Conservation (phyloP, 1,140 invertebrate species). For the Temnothorax curvispinosus region DNA sequence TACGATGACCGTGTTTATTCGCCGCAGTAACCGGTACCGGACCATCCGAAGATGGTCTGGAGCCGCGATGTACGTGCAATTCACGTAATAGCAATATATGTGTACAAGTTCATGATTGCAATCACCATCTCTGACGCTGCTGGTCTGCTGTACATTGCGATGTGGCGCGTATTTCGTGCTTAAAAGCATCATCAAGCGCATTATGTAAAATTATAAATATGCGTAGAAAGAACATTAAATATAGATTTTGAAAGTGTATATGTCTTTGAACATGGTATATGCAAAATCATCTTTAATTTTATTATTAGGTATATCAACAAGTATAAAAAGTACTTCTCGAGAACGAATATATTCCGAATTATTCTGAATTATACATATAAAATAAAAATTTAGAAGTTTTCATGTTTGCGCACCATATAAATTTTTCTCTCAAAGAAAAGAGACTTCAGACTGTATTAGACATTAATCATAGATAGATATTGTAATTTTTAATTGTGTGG, state of each 20-base stretch:
- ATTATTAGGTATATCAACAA: not conserved
- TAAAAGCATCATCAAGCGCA: slow-evolving; percentile 1
- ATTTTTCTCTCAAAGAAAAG: not conserved
- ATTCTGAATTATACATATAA: not conserved
- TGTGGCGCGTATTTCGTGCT: not conserved
- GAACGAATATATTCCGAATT: not conserved
- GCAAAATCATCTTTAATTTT: not conserved
- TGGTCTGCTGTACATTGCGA: not conserved
- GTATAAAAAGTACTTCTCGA: not conserved
- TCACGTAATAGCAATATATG: slow-evolving; percentile 55
- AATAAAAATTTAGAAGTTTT: not conserved
- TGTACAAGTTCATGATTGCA: slow-evolving; percentile 53
- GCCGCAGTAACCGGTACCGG: not conserved
- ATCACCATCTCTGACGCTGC: slow-evolving; percentile 31
- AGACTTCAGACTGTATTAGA: too few species aligned
- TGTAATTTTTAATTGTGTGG: not conserved
- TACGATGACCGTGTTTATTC: slow-evolving; percentile 63
- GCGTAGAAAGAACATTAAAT: not conserved
- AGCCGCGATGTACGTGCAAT: slow-evolving; percentile 41
- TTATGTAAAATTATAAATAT: not conserved
- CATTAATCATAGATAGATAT: not conserved
- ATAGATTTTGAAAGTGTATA: not conserved
- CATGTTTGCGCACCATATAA: not conserved
- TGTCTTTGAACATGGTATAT: not conserved
- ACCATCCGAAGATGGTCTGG: slow-evolving; percentile 41